These are phyloP conservation scores for Blastomussa wellsi DNA, from an alignment of 92 coral and sea anemone genomes.

Conservation along the genomic window DNA sequence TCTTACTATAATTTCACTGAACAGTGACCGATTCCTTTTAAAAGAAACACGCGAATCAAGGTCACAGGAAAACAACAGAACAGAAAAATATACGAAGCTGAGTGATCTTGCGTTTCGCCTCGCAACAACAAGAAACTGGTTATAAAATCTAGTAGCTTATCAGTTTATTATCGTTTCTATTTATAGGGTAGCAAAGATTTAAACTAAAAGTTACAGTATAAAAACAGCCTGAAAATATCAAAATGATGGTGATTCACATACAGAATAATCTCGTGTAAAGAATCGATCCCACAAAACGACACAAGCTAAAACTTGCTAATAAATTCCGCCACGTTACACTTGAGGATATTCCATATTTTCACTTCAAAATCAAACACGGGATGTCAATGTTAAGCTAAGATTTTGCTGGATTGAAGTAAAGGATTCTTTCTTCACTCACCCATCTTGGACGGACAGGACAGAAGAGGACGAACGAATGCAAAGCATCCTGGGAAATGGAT, in stretches of 20 bases:
- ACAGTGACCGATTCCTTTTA: background rate
- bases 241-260: background rate
- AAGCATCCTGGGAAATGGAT: conserved; percentile 70
- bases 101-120: background rate
- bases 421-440: conserved; percentile 59
- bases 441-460: conserved; percentile 86
- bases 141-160: background rate
- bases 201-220: background rate
- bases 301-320: background rate
- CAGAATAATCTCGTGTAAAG: background rate
- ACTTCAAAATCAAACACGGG: background rate
- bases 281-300: background rate
- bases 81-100: too few relatives aligned
- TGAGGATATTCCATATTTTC: background rate
- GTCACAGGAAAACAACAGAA: background rate
- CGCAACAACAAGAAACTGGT: too few relatives aligned
- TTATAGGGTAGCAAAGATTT: background rate
- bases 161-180: background rate
- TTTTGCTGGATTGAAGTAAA: conserved; percentile 53
- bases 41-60: conserved; percentile 10
- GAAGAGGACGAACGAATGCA: conserved; percentile 63
- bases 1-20: too few relatives aligned
- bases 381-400: conserved; percentile 52
- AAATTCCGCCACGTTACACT: background rate
- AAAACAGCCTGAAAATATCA: background rate